phyloP scores from a whole-genome alignment of 2,888 invertebrate genomes.

The Ophion ventricosus region DNA sequence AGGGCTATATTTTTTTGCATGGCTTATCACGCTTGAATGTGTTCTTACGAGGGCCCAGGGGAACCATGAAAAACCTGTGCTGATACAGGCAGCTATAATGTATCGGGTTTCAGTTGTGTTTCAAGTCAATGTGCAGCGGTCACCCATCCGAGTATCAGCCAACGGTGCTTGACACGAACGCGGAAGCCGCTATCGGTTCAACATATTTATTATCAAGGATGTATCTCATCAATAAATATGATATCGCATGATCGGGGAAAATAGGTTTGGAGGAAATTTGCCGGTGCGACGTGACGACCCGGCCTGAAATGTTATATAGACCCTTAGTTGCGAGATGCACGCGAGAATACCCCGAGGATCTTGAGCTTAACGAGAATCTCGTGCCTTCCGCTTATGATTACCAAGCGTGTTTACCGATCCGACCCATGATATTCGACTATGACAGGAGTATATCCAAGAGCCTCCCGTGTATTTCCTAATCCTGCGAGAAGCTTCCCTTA shows the following conservation, averaged over 20 bases:
- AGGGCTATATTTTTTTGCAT: no score
- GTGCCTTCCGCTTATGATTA: slow-evolving; percentile 20
- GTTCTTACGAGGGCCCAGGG: no score
- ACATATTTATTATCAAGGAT: no score
- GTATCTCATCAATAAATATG: neutral
- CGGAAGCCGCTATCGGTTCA: no score
- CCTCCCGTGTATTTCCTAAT: slow-evolving; percentile 6
- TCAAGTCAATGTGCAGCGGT: no score
- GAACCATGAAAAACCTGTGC: no score
- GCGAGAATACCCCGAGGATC: slow-evolving; percentile 22
- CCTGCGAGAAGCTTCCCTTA: slow-evolving; percentile 9
- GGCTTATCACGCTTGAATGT: no score
- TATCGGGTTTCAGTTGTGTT: no score
- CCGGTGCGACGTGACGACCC: neutral
- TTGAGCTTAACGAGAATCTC: slow-evolving; percentile 26
- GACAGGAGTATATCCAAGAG: slow-evolving; percentile 11
- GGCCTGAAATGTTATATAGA: neutral
- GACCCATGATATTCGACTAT: slow-evolving; percentile 30
- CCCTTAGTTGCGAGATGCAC: neutral
- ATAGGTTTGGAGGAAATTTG: neutral
- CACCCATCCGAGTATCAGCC: no score
- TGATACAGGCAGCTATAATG: no score
- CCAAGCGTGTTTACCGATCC: slow-evolving; percentile 35
- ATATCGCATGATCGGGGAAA: neutral
- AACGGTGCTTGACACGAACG: no score